Conservation (phyloP, 1,140 invertebrate genomes). For the Tetranychus cinnabarinus region DNA sequence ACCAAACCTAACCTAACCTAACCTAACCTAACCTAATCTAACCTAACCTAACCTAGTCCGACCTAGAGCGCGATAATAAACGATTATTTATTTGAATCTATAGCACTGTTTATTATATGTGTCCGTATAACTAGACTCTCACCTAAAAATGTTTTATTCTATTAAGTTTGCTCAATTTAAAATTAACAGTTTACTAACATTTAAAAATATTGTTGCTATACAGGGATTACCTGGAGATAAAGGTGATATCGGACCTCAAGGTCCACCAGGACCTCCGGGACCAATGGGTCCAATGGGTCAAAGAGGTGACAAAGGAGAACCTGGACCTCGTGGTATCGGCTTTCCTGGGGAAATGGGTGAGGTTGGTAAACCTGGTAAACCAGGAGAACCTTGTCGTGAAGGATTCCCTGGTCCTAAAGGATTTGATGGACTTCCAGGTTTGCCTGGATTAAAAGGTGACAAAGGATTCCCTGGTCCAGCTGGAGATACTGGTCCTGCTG, state of each 20-base stretch:
- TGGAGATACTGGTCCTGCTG: neutral
- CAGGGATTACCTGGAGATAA: neutral
- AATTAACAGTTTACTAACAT: neutral
- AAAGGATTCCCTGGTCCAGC: neutral
- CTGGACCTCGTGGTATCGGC: neutral
- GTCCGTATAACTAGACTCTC: too few species aligned
- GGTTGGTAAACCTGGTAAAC: slow-evolving; percentile 17
- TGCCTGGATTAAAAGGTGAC: slow-evolving; percentile 17
- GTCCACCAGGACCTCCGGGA: neutral
- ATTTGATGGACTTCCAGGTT: slow-evolving; percentile 21
- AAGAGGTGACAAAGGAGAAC: neutral
- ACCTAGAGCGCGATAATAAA: too few species aligned
- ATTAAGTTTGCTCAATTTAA: neutral
- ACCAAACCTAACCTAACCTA: too few species aligned
- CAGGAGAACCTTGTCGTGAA: slow-evolving; percentile 36
- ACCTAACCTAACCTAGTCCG: too few species aligned
- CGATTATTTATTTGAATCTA: too few species aligned
- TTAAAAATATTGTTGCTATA: neutral
- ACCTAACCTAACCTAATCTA: too few species aligned
- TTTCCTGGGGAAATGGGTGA: neutral
- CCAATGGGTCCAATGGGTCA: neutral
- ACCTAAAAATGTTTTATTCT: neutral
- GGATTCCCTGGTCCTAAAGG: slow-evolving; percentile 36
- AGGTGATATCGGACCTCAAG: neutral
- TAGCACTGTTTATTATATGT: too few species aligned